Evolutionary conservation across 2,888 invertebrate genomes (phyloP).

Genomic region (Drosophila pegasa): DNA sequence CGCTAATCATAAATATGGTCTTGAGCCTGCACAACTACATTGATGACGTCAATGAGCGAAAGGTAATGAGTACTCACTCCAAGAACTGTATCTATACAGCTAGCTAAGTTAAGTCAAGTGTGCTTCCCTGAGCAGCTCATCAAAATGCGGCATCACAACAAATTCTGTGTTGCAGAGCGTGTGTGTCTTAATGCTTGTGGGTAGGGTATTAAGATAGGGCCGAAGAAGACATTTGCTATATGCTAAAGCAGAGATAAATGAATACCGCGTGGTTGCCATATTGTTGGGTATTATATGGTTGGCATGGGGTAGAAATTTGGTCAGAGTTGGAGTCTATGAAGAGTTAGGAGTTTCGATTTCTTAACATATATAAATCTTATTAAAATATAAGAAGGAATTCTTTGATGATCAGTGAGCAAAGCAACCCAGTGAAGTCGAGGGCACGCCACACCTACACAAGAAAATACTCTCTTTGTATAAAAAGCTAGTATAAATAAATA

Average conservation of each 20-base stretch:
- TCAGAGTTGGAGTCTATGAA: too few relatives aligned
- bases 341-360: too few relatives aligned
- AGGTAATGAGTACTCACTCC: slow-evolving; percentile 47
- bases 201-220: neutral
- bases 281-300: too few relatives aligned
- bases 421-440: neutral
- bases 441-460: too few relatives aligned
- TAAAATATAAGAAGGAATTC: too few relatives aligned
- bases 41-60: slow-evolving; percentile 38
- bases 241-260: too few relatives aligned
- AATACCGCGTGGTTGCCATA: too few relatives aligned
- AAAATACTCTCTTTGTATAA: too few relatives aligned
- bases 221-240: neutral
- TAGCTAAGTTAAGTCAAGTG: neutral
- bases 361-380: too few relatives aligned
- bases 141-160: neutral
- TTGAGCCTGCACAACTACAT: slow-evolving; percentile 65
- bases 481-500: too few relatives aligned
- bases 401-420: neutral
- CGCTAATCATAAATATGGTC: slow-evolving; percentile 42
- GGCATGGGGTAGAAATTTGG: too few relatives aligned
- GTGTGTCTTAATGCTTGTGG: neutral
- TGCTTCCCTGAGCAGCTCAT: neutral
- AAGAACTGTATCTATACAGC: neutral
- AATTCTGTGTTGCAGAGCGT: neutral